Percentiles rank a stretch among this genome's conserved stretches.
phyloP scores from a whole-genome alignment of 2,888 invertebrate species.

The Apodemia mormo region DNA sequence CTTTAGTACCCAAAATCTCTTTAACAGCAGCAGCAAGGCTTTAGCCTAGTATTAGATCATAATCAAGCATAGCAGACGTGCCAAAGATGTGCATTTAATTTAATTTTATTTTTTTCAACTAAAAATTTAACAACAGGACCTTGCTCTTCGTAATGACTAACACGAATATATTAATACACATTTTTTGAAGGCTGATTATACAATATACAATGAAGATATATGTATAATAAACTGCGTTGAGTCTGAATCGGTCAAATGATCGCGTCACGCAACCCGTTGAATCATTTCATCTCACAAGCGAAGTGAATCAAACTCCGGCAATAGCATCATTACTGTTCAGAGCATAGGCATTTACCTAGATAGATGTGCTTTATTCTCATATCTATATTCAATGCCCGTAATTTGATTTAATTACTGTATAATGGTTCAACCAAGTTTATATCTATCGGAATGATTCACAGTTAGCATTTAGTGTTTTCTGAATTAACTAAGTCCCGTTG shows the following conservation, averaged over 20 bases:
- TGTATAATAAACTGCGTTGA: constrained; percentile 11
- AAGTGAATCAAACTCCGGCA: constrained; percentile 51
- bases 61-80: too few species aligned
- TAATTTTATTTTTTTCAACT: too few species aligned
- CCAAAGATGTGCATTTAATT: too few species aligned
- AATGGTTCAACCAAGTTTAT: neutral
- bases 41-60: too few species aligned
- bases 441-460: neutral
- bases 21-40: too few species aligned
- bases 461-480: neutral
- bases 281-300: constrained; percentile 46
- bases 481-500: neutral
- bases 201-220: neutral
- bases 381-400: neutral
- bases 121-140: too few species aligned
- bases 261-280: constrained; percentile 57
- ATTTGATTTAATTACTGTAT: constrained; percentile 7
- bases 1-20: too few species aligned
- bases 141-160: too few species aligned
- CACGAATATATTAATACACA: too few species aligned
- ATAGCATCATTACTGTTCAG: constrained; percentile 48
- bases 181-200: too few species aligned
- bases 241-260: constrained; percentile 50
- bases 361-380: neutral
- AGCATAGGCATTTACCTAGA: neutral